Conservation (phyloP, 2,888 invertebrate species). For the Dichetophora obliterata region DNA sequence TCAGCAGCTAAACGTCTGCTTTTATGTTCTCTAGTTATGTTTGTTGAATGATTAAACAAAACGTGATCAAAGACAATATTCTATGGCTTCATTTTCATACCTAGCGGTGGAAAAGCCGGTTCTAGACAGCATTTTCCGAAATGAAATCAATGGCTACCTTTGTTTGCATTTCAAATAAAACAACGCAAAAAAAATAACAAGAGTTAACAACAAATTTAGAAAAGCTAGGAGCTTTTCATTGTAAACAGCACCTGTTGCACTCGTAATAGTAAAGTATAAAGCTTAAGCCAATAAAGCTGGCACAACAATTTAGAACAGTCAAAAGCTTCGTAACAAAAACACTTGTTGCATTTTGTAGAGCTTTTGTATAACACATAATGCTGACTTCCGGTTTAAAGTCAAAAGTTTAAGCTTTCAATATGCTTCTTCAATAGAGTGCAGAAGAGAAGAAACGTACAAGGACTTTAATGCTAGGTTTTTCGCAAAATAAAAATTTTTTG, state of each 20-base stretch:
- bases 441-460: no score
- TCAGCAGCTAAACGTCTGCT: background rate
- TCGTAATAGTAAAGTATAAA: background rate
- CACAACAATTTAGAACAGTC: background rate
- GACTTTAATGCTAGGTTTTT: no score
- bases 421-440: no score
- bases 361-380: no score
- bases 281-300: background rate
- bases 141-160: background rate
- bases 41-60: background rate
- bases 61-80: slow-evolving; percentile 7
- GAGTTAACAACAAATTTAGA: background rate
- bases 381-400: no score
- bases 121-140: no score
- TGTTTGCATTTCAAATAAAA: background rate
- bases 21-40: background rate
- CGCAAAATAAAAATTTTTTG: no score
- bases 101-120: background rate
- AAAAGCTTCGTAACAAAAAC: background rate
- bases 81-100: background rate
- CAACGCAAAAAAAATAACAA: background rate
- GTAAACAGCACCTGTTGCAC: no score
- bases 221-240: no score
- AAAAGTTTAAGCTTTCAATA: no score
- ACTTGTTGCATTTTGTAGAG: background rate